These are phyloP conservation scores for Epirrita christyi DNA, from an alignment of 2,888 invertebrate genomes.

Conservation along the genomic window DNA sequence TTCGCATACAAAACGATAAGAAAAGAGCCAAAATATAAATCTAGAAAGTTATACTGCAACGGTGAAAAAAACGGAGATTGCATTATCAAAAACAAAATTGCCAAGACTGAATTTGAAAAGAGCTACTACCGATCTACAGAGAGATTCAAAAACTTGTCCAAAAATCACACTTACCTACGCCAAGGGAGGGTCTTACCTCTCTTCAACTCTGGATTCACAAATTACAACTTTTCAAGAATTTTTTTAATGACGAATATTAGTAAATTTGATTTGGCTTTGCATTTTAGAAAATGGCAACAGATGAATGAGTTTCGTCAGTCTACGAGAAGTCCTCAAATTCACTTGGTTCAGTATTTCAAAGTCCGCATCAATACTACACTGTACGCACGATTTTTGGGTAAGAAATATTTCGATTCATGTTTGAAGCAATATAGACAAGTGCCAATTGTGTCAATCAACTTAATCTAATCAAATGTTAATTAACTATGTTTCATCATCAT, in stretches of 20 bases:
- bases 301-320: background rate
- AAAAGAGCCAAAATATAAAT: conserved; percentile 8
- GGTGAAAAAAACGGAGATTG: conserved; percentile 9
- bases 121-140: conserved; percentile 63
- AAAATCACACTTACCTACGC: conserved; percentile 52
- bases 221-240: conserved; percentile 59
- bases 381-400: conserved; percentile 68
- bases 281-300: conserved; percentile 43
- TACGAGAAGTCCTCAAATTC: conserved; percentile 37
- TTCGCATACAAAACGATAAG: conserved; percentile 54
- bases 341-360: conserved; percentile 73
- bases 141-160: conserved; percentile 62
- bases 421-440: too few species aligned
- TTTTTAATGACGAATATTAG: conserved; percentile 66
- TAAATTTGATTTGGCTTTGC: conserved; percentile 48
- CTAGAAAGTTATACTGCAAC: conserved; percentile 14
- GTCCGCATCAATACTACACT: conserved; percentile 70
- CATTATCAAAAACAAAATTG: conserved; percentile 2
- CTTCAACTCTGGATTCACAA: conserved; percentile 55
- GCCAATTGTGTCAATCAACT: background rate
- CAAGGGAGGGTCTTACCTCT: conserved; percentile 51
- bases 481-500: too few species aligned
- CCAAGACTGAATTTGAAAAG: conserved; percentile 53
- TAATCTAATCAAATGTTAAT: background rate
- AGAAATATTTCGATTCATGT: conserved; percentile 26